Percentiles rank a stretch among this genome's conserved stretches.
These are phyloP conservation scores for Oncorhynchus clarkii DNA, from an alignment of 2,113 vertebrate genomes.

Conservation along the genomic window DNA sequence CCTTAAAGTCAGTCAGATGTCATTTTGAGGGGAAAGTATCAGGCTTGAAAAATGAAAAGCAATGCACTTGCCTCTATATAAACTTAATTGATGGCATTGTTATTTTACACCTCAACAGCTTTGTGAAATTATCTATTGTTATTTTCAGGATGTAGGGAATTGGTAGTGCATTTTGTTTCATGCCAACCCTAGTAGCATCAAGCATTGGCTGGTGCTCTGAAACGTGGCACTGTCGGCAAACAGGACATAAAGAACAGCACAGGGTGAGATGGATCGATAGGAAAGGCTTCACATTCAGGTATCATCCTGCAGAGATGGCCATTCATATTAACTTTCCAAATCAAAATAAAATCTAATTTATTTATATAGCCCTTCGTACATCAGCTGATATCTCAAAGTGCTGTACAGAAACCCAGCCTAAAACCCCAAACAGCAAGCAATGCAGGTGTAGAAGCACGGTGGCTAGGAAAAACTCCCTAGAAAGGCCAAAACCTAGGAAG, in stretches of 20 bases:
- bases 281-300: background rate
- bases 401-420: too few species aligned
- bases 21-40: background rate
- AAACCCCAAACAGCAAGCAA: too few species aligned
- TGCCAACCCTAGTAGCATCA: background rate
- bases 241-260: constrained; percentile 13
- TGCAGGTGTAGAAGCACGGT: too few species aligned
- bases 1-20: background rate
- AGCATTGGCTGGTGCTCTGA: background rate
- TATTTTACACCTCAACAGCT: constrained; percentile 17
- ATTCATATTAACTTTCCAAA: background rate
- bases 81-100: constrained; percentile 22
- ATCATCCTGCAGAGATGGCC: background rate
- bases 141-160: constrained; percentile 4
- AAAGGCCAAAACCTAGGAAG: too few species aligned
- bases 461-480: too few species aligned
- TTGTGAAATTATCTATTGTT: constrained; percentile 24
- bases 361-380: too few species aligned
- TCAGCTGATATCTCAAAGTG: too few species aligned
- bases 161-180: background rate
- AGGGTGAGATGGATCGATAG: constrained; percentile 1
- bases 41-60: too few species aligned
- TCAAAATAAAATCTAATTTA: too few species aligned
- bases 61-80: background rate
- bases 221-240: background rate